Evolutionary conservation across 2,797 vertebrate species (phyloP), one percentile per base, ranked within the genome.

Genomic region (Sebastes matsubarae): DNA sequence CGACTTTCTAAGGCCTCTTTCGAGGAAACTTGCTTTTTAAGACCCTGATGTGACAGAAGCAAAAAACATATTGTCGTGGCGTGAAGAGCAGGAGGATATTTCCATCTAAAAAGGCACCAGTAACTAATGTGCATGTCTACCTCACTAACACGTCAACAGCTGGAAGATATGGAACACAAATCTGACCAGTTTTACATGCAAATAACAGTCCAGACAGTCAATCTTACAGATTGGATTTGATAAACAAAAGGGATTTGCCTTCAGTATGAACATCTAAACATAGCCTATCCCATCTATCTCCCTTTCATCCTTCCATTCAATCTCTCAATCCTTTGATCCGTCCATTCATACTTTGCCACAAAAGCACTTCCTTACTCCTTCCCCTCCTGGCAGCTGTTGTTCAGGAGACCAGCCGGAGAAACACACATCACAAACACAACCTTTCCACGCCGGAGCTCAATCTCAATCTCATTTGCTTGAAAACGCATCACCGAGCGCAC

Each of bases 261-360:
- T 27, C 34, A 42, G 6, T 29, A 34, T 59, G 52, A 77, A 38
- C 70, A 72, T 75, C 58, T 66, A 25, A 68, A 59, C 60, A 38
- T n/a, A 54, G 32, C 32, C 25, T 4, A 14, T n/a, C 52, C 30
- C 61, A 54, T 67, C 20, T 11, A 38, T n/a, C 61, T 50, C 1
- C 2, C 34, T 55, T 57, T 80, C 57, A 72, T 76, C 58, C 70
- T 30, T 32, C 66, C 59, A 71, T 81, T 75, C 70, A 79, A 8
- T 29, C 72, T 30, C 60, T 42, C 68, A 12, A 67, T 70, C 66
- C 75, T 75, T 75, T 76, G 38, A 85, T 86, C 70, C 68, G 9
- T 55, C 67, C 68, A 81, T 77, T 57, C 64, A 36, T 46, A 22
- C 65, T n/a, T 30, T 58, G 42, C 27, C 52, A 22, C 29, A 42